Conservation (phyloP, 2,113 vertebrate genomes). For the Stegastes partitus region DNA sequence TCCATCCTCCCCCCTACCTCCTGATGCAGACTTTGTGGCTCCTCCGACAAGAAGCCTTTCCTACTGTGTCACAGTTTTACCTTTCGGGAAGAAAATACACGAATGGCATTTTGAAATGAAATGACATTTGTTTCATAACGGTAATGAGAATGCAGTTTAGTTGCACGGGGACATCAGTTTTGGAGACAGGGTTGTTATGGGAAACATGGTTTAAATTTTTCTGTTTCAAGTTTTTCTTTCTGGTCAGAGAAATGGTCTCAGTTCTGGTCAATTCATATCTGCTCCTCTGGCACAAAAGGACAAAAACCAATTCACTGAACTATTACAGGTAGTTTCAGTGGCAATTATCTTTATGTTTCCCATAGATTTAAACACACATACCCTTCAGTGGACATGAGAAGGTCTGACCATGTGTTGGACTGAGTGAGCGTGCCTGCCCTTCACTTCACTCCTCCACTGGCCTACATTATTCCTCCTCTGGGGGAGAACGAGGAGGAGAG, state of each 20-base stretch:
- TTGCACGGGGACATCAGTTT: too few relatives aligned
- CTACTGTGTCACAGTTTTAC: too few relatives aligned
- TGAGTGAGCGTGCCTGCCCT: slow-evolving; percentile 29
- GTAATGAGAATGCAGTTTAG: too few relatives aligned
- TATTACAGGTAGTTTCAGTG: neutral
- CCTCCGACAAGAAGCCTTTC: too few relatives aligned
- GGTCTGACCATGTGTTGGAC: slow-evolving; percentile 28
- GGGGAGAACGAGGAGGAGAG: slow-evolving; percentile 21
- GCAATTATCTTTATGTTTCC: neutral
- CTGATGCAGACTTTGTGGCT: too few relatives aligned
- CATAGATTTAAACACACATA: neutral
- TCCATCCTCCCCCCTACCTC: too few relatives aligned
- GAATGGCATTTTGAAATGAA: too few relatives aligned
- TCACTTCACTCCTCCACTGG: slow-evolving; percentile 53
- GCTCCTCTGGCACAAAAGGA: slow-evolving; percentile 18
- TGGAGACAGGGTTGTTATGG: too few relatives aligned
- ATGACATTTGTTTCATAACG: too few relatives aligned
- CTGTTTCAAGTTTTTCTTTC: too few relatives aligned
- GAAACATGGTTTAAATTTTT: too few relatives aligned
- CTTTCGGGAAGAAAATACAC: too few relatives aligned
- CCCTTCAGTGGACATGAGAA: slow-evolving; percentile 33
- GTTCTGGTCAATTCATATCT: slow-evolving; percentile 7
- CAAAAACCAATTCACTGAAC: neutral
- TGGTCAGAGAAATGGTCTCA: neutral
- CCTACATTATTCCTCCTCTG: slow-evolving; percentile 55